Conservation (phyloP, 2,797 vertebrate species). For the Syngnathus acus region DNA sequence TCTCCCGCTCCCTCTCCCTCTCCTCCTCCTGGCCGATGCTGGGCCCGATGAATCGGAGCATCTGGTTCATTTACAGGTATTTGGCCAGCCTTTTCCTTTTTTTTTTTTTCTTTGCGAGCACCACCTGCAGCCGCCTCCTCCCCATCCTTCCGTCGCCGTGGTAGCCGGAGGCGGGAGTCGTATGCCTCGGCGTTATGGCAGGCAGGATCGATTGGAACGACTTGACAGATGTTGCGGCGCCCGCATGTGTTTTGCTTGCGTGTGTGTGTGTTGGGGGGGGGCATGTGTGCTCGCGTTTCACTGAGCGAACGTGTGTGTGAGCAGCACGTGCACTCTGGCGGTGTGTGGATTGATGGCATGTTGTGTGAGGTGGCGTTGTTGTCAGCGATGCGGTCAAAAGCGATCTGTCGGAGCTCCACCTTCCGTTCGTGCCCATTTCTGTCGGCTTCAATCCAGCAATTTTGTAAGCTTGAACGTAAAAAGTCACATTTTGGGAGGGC, state of each 20-base stretch:
- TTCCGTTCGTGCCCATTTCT: not conserved
- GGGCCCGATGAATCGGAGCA: conserved; percentile 84
- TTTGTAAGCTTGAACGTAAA: not conserved
- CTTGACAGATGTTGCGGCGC: conserved; percentile 61
- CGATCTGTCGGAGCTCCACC: not conserved
- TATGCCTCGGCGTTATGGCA: conserved; percentile 57
- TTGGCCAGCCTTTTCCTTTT: conserved; percentile 41
- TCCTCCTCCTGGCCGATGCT: conserved; percentile 91
- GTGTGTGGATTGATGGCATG: conserved; percentile 41
- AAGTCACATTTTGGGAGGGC: conserved; percentile 2
- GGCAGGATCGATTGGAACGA: conserved; percentile 47
- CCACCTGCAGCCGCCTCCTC: conserved; percentile 47
- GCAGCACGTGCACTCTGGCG: conserved; percentile 17
- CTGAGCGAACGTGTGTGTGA: conserved; percentile 45
- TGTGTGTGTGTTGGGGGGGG: conserved; percentile 16
- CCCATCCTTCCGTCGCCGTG: conserved; percentile 47
- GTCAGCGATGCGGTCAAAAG: conserved; percentile 5
- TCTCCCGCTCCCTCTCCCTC: conserved; percentile 79
- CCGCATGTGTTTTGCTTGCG: conserved; percentile 29
- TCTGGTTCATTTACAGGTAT: conserved; percentile 98
- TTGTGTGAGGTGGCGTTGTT: conserved; percentile 17
- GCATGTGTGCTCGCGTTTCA: conserved; percentile 26
- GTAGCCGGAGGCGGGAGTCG: conserved; percentile 21
- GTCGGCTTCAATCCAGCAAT: not conserved
- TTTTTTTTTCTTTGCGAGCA: not conserved